phyloP scores from a whole-genome alignment of 2,888 invertebrate species.

The Meteorus cinctellus region DNA sequence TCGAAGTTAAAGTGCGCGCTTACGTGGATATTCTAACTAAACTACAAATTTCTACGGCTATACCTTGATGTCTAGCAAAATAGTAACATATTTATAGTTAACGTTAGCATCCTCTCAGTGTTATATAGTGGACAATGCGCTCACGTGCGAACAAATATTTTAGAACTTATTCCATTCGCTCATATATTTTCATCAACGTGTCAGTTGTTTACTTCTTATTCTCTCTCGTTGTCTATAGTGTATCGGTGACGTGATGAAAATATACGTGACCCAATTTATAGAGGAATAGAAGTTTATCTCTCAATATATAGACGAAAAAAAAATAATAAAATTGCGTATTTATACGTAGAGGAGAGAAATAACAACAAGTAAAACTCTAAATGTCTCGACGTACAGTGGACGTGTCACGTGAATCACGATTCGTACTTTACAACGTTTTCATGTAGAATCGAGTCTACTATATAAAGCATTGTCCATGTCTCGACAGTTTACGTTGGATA shows the following conservation, averaged over 20 bases:
- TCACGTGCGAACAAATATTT: not conserved
- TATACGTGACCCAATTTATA: conserved; percentile 5
- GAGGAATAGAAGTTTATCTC: not conserved
- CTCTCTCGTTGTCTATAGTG: not conserved
- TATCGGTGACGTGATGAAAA: conserved; percentile 1
- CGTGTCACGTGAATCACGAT: conserved; percentile 3
- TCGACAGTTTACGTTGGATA: not conserved
- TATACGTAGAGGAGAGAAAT: not conserved
- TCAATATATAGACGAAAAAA: not conserved
- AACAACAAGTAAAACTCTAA: not conserved
- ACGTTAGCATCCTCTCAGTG: not conserved
- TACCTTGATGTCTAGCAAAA: conserved; percentile 37
- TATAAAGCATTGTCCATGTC: conserved; percentile 38
- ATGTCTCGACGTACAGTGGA: not conserved
- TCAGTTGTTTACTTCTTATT: not conserved
- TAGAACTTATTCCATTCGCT: not conserved
- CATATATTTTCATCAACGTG: not conserved
- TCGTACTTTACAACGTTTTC: not conserved
- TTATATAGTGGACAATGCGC: not conserved
- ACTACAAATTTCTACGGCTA: conserved; percentile 53
- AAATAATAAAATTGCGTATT: not conserved
- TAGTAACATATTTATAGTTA: not conserved
- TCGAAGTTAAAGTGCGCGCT: conserved; percentile 54
- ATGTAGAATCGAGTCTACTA: conserved; percentile 29
- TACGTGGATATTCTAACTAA: conserved; percentile 58